These are phyloP conservation scores for Linyphia triangularis DNA, from an alignment of 2,888 invertebrate genomes.

Conservation along the genomic window DNA sequence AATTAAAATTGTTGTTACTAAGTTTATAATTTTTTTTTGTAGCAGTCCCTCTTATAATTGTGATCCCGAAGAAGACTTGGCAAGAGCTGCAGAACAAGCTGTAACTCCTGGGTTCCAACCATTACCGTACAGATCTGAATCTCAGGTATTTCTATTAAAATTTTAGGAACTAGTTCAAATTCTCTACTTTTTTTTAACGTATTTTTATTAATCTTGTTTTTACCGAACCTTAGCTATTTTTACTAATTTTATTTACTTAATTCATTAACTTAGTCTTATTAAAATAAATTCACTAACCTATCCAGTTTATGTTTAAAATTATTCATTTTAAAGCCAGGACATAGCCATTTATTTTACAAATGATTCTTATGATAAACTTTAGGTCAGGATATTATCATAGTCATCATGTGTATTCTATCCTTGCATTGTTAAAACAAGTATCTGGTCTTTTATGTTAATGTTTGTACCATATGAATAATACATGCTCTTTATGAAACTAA, in stretches of 20 bases:
- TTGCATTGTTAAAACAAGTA: not conserved
- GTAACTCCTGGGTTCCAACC: conserved; percentile 77
- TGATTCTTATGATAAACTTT: too few species aligned
- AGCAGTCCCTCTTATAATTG: conserved; percentile 82
- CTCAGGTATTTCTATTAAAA: conserved; percentile 60
- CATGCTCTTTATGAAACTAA: not conserved
- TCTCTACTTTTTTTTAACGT: not conserved
- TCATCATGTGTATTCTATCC: not conserved
- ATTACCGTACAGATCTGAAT: conserved; percentile 73
- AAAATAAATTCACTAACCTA: not conserved
- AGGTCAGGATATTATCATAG: too few species aligned
- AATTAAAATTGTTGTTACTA: too few species aligned
- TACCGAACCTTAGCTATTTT: not conserved
- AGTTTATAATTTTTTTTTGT: too few species aligned
- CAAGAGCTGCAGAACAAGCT: conserved; percentile 80
- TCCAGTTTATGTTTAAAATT: too few species aligned
- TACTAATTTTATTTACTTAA: not conserved
- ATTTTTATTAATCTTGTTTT: not conserved
- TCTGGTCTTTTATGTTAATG: not conserved
- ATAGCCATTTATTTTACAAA: too few species aligned
- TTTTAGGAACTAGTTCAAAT: not conserved
- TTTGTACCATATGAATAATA: not conserved
- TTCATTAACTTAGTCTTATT: not conserved
- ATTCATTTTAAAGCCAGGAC: too few species aligned
- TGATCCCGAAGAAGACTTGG: conserved; percentile 85